phyloP scores from a whole-genome alignment of 2,113 vertebrate genomes.

The Plectropomus leopardus region DNA sequence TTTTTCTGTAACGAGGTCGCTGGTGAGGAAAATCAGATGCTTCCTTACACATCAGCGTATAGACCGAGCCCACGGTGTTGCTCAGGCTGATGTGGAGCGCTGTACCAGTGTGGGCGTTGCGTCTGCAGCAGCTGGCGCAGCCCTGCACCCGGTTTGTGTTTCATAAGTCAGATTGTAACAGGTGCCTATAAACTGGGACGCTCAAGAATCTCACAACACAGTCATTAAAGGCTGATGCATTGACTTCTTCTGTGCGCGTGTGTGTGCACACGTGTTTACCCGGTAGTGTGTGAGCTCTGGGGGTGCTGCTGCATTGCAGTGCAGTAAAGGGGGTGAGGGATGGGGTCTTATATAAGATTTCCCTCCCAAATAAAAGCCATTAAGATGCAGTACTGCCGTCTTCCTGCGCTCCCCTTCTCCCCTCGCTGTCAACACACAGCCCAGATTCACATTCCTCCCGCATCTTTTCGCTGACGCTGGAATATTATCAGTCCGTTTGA shows the following conservation, averaged over 20 bases:
- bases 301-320: conserved; percentile 81
- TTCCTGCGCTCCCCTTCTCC: conserved; percentile 12
- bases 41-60: background rate
- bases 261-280: background rate
- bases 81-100: background rate
- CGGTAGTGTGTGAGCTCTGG: conserved; percentile 49
- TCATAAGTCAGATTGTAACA: conserved; percentile 42
- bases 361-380: conserved; percentile 71
- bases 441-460: background rate
- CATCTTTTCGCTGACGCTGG: background rate
- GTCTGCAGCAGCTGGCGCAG: conserved; percentile 44
- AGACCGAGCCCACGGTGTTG: background rate
- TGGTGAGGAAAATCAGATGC: conserved; percentile 12
- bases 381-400: conserved; percentile 45
- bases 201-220: background rate
- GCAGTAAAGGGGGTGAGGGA: conserved; percentile 64
- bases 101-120: conserved; percentile 51
- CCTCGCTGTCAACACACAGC: conserved; percentile 9
- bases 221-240: conserved; percentile 7
- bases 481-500: background rate
- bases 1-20: background rate
- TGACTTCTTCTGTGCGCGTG: conserved; percentile 16
- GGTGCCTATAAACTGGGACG: conserved; percentile 44
- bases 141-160: conserved; percentile 19
- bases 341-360: conserved; percentile 79